Conservation (phyloP, 2,888 invertebrate genomes). For the Noctua fimbriata region DNA sequence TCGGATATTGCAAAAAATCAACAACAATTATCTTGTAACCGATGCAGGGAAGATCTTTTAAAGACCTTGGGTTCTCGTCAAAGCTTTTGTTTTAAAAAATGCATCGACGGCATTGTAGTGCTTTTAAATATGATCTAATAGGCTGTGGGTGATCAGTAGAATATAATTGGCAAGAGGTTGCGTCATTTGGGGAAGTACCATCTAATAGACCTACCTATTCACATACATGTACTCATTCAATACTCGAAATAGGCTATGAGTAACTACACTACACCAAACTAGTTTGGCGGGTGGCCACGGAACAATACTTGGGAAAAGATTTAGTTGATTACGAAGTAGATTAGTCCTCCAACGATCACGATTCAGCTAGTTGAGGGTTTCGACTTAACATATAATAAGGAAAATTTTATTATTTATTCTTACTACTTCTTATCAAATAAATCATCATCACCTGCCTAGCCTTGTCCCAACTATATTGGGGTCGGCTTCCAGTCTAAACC, state of each 20-base stretch:
- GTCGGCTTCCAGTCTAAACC: too few species aligned
- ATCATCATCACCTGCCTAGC: too few species aligned
- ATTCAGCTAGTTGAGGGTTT: background rate
- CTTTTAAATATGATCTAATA: slow-evolving; percentile 46
- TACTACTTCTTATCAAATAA: background rate
- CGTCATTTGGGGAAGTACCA: slow-evolving; percentile 43
- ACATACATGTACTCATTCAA: background rate
- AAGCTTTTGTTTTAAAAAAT: background rate
- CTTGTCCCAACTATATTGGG: too few species aligned
- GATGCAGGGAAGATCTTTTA: background rate
- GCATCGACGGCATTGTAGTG: background rate
- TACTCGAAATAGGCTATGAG: background rate
- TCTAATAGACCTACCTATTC: background rate
- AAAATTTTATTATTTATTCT: background rate
- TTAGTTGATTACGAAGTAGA: background rate
- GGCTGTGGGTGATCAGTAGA: slow-evolving; percentile 18
- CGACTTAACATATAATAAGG: background rate
- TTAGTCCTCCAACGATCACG: background rate
- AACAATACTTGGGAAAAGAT: background rate
- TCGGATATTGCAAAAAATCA: background rate
- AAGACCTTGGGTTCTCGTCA: background rate
- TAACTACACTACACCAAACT: background rate
- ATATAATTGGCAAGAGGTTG: slow-evolving; percentile 22
- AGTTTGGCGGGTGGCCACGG: slow-evolving; percentile 9
- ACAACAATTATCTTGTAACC: background rate